A percentile compares a stretch with the other conserved stretches of the same genome.
These are phyloP conservation scores for Origma solitaria DNA, from an alignment of 2,113 vertebrate genomes.

Conservation along the genomic window DNA sequence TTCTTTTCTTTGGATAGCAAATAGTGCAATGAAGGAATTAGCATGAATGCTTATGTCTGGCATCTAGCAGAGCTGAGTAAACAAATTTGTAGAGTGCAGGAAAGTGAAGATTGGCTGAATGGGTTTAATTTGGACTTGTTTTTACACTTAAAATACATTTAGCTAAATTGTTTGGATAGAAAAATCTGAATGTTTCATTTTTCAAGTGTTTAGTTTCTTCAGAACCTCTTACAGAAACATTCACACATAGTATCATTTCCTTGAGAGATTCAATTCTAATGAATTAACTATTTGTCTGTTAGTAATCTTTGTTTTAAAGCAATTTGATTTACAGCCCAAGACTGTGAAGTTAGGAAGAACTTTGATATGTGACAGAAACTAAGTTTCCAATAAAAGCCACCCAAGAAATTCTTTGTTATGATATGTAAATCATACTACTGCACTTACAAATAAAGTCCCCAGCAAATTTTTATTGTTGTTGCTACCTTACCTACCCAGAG, in stretches of 20 bases:
- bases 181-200: conserved; percentile 10
- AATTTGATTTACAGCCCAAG: not conserved
- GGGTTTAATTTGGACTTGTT: conserved; percentile 33
- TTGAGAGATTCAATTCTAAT: not conserved
- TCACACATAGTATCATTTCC: not conserved
- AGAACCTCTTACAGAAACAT: not conserved
- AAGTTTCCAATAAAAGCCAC: not conserved
- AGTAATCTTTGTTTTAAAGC: not conserved
- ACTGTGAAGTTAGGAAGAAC: not conserved
- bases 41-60: not conserved
- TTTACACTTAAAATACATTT: conserved; percentile 36
- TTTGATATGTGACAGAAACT: not conserved
- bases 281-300: not conserved
- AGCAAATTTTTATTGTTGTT: not conserved
- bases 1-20: conserved; percentile 23
- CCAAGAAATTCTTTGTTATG: not conserved
- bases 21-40: conserved; percentile 25
- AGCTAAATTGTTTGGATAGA: conserved; percentile 13
- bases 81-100: not conserved
- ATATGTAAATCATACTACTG: not conserved
- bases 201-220: not conserved
- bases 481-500: not conserved
- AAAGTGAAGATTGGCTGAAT: conserved; percentile 29
- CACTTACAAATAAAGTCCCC: not conserved
- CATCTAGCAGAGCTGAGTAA: not conserved